A percentile compares a stretch with the other conserved stretches of the same genome.
phyloP scores from a whole-genome alignment of 2,113 vertebrate species.

The Calcarius ornatus region DNA sequence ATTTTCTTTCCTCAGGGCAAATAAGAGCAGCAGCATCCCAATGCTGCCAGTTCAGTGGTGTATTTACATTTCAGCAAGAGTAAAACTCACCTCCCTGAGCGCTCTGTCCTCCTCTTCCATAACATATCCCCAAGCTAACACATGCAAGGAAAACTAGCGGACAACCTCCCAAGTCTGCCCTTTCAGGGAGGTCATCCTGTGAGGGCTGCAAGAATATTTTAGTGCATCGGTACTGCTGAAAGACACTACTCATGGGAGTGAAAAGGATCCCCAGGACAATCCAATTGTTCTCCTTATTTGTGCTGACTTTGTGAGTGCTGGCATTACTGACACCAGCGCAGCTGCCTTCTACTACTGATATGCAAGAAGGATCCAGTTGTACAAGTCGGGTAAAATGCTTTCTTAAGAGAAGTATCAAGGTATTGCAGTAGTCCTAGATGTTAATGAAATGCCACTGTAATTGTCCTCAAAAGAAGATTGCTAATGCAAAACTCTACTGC shows the following conservation, averaged over 20 bases:
- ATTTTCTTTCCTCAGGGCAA: background rate
- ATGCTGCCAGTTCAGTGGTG: rapidly evolving
- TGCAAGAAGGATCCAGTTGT: background rate
- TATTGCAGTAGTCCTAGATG: background rate
- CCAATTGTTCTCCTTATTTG: background rate
- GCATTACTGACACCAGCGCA: background rate
- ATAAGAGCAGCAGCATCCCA: background rate
- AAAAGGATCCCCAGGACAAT: background rate
- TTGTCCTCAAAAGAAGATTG: background rate
- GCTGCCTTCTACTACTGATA: background rate
- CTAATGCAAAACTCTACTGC: background rate
- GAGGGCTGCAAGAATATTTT: background rate
- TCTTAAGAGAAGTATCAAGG: background rate
- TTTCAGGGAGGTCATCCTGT: background rate
- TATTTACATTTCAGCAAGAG: background rate
- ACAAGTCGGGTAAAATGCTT: background rate
- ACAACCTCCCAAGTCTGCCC: background rate
- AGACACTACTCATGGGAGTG: background rate
- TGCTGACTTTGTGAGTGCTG: background rate
- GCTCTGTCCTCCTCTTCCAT: background rate
- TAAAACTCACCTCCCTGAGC: background rate
- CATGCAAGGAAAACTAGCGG: background rate
- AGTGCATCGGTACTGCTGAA: background rate
- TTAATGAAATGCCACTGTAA: background rate
- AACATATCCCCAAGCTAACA: rapidly evolving